These are phyloP conservation scores for Monodelphis domestica DNA, from an alignment of 2,797 vertebrate genomes.

Conservation along the genomic window DNA sequence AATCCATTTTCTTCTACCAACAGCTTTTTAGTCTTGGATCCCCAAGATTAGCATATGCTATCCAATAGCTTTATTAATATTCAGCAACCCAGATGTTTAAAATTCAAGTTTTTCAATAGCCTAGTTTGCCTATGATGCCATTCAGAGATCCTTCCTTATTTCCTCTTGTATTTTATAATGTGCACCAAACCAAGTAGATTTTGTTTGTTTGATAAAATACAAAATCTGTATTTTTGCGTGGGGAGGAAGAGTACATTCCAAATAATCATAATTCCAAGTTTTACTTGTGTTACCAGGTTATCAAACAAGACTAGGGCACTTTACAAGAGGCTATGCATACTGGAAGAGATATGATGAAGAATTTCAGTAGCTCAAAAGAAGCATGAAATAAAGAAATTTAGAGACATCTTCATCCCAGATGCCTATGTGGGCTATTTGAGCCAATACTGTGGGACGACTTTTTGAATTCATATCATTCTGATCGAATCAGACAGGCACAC, in stretches of 20 bases:
- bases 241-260: neutral
- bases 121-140: neutral
- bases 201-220: neutral
- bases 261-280: neutral
- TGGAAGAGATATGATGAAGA: neutral
- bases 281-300: neutral
- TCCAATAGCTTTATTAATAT: neutral
- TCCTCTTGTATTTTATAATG: neutral
- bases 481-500: too few relatives aligned
- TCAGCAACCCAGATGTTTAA: constrained; percentile 33
- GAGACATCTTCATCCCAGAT: too few relatives aligned
- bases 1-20: constrained; percentile 15
- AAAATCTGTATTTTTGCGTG: neutral
- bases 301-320: neutral
- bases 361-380: too few relatives aligned
- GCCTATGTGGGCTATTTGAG: too few relatives aligned
- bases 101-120: constrained; percentile 21
- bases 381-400: too few relatives aligned
- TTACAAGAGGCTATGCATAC: neutral
- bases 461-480: too few relatives aligned
- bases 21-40: constrained; percentile 39
- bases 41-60: constrained; percentile 43
- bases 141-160: neutral
- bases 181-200: neutral
- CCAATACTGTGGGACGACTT: too few relatives aligned